Evolutionary conservation across 2,888 invertebrate genomes (phyloP), one percentile per base, ranked within the genome.

Genomic region (Copidosoma aretas): DNA sequence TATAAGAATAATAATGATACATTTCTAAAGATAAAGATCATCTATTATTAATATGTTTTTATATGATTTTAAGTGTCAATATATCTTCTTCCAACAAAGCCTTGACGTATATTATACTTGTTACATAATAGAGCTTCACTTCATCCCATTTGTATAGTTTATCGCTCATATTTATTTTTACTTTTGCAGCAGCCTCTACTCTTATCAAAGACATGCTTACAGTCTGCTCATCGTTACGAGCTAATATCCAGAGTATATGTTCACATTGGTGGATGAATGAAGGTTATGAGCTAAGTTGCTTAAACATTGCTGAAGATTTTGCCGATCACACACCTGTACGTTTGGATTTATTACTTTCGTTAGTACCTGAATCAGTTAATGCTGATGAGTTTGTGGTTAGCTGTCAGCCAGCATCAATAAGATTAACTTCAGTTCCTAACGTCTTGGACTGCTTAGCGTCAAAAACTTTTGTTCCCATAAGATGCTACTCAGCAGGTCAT

Each of bases 251-350:
- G 72, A 95, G 94, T 82, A 97, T 99, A 73, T 97, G 98, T 81
- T 90, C 91, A 56, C 95, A 99, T 86, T 93, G 95, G 94, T 99
- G 98, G 98, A 93, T 98, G 71, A 98, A 98, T 83, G 89, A 90
- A 77, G 91, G 91, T 0, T 94, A 93, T 79, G 89, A 90, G 73
- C 89, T 91, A 46, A 92, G 91, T 54, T 95, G 96, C 83, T 86
- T 95, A 71, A 92, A 93, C 75, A 88, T 93, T 77, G 93, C 96
- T 1, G 94, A 95, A 83, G 92, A 93, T 76, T 84, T 96, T 73
- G 95, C 96, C 25, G 94, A 93, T 76, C 92, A 95, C 84, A 95
- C 95, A 1, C 95, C 96, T 0, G 95, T 95, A 53, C 88, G 95
- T 53, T 86, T 96, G 41, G 96, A 96, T 84, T 87, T 96, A 68